These are phyloP conservation scores for Drosophila tanythrix DNA, from an alignment of 2,888 invertebrate genomes.

Conservation along the genomic window DNA sequence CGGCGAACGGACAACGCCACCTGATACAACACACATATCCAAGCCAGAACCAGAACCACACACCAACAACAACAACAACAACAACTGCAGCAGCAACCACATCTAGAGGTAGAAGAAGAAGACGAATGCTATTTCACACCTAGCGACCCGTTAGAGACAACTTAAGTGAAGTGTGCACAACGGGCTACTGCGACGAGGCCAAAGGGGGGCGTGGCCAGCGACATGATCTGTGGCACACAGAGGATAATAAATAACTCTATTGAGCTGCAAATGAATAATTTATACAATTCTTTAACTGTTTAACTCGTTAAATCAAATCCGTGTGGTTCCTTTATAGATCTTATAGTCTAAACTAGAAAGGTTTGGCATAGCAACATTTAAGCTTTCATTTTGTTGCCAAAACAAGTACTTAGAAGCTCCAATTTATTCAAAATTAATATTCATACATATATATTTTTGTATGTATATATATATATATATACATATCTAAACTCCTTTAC, in stretches of 20 bases:
- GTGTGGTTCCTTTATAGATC: neutral
- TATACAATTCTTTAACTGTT: neutral
- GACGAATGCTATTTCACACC: conserved; percentile 63
- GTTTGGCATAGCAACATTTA: neutral
- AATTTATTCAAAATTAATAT: no score
- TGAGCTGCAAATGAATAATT: neutral
- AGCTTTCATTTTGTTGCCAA: neutral
- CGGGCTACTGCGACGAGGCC: conserved; percentile 16
- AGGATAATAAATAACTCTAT: conserved; percentile 41
- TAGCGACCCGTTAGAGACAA: conserved; percentile 66
- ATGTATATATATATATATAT: neutral
- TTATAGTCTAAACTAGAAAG: neutral
- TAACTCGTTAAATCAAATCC: neutral
- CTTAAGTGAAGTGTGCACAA: conserved; percentile 12
- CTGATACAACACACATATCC: conserved; percentile 68
- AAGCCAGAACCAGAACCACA: conserved; percentile 34
- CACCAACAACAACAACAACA: conserved; percentile 9
- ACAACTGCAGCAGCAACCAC: conserved; percentile 14
- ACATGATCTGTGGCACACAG: conserved; percentile 16
- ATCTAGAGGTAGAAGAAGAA: conserved; percentile 26
- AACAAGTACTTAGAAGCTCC: neutral
- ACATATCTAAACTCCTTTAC: neutral
- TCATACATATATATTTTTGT: no score
- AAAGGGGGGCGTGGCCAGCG: conserved; percentile 32
- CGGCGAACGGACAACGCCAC: conserved; percentile 53